Evolutionary conservation across 2,888 invertebrate species (phyloP), one percentile per base, ranked within the genome.

Genomic region (Scaptodrosophila latifasciaeformis): DNA sequence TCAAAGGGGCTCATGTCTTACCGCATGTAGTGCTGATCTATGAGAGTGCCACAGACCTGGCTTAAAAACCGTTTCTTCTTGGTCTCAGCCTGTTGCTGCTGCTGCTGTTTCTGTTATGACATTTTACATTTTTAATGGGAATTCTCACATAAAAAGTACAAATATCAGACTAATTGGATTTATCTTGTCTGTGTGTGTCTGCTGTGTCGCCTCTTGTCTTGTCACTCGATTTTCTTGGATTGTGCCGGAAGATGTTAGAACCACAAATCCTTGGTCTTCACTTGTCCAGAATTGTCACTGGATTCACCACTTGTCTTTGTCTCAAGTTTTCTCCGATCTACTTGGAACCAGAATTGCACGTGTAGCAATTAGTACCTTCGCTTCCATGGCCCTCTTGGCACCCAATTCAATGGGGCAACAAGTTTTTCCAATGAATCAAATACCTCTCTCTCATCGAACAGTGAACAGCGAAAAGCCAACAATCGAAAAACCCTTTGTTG

Each of bases 101-200:
- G 57, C 30, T 59, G 62, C 35, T 77, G 67, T 66, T 70, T 65
- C 71, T 67, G 69, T 70, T 78, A 75, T 70, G 72, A 75, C 79
- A 78, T 78, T 76, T 70, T 75, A 80, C 78, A 74, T 75, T 78
- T 80, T 83, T 82, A 82, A 83, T 82, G 79, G 71, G 82, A 82
- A 82, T 82, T 80, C 81, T 78, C 82, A 81, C 81, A 82, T 82
- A 84, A 83, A 83, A 84, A 82, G 82, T 84, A 84, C 84, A 84
- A 85, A 85, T 85, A 83, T 84, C 84, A 75, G 83, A 82, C 84
- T 85, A 85, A 85, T 85, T 85, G 84, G 84, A 84, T 84, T 85
- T 85, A 84, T 85, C 82, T 83, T 67, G 78, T 72, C 70, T 47
- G 17, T 39, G 46, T 43, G 13, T 39, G 34, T 17, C 21, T 30